Conservation (phyloP, 2,797 vertebrate genomes). For the Schizopygopsis pylzovi region DNA sequence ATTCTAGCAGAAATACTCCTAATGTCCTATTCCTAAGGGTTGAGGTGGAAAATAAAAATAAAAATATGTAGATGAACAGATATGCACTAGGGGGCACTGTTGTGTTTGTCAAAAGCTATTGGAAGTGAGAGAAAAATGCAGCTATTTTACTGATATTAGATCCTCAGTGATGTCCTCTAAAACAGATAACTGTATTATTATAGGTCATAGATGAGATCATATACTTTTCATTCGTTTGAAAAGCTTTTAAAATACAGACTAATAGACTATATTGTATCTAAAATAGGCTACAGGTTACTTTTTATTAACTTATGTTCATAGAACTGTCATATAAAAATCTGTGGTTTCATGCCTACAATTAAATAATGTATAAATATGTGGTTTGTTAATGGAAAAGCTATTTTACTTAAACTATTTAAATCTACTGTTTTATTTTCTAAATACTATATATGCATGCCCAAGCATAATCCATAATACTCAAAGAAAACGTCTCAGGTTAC, state of each 20-base stretch:
- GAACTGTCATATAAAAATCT: not conserved
- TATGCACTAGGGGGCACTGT: conserved; percentile 53
- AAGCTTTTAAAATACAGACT: not conserved
- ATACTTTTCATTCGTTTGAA: not conserved
- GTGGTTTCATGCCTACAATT: not conserved
- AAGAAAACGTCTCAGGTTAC: too few species aligned
- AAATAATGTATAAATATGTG: not conserved
- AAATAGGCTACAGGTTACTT: not conserved
- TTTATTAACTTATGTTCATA: not conserved
- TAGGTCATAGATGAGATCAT: not conserved
- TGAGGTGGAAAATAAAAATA: not conserved
- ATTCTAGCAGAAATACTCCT: not conserved
- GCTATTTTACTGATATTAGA: not conserved
- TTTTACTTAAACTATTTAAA: not conserved
- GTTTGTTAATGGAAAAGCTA: not conserved
- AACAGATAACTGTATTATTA: not conserved
- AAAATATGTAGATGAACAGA: not conserved
- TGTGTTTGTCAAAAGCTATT: conserved; percentile 26
- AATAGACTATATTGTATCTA: not conserved
- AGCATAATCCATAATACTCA: not conserved
- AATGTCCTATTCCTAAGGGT: not conserved
- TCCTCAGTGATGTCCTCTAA: not conserved
- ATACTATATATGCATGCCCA: not conserved
- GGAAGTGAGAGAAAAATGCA: not conserved
- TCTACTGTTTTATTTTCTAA: not conserved